phyloP scores from a whole-genome alignment of 2,113 vertebrate genomes.

The Malaclemys terrapin region DNA sequence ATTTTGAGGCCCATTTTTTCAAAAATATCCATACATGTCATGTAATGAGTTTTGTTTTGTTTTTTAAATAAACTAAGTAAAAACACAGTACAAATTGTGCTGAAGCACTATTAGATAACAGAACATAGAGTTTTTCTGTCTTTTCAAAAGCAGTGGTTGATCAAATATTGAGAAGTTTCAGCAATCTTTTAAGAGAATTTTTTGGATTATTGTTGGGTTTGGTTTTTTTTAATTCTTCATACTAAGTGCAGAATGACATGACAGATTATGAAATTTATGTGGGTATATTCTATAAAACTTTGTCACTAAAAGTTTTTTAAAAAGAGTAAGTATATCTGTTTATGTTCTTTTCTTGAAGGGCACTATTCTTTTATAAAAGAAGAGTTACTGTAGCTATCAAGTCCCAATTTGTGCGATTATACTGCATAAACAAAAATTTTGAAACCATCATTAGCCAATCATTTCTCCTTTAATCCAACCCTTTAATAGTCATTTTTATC shows the following conservation, averaged over 20 bases:
- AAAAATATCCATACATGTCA: background rate
- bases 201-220: background rate
- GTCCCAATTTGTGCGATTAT: background rate
- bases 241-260: background rate
- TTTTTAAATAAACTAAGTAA: background rate
- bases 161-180: background rate
- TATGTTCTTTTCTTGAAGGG: background rate
- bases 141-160: background rate
- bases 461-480: background rate
- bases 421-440: background rate
- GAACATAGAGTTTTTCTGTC: background rate
- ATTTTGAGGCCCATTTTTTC: background rate
- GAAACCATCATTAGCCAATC: background rate
- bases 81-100: background rate
- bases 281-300: background rate
- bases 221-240: background rate
- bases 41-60: background rate
- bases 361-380: background rate
- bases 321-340: background rate
- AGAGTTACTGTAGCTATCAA: background rate
- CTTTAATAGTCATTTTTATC: background rate
- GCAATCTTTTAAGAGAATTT: background rate
- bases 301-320: background rate
- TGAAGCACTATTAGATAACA: background rate
- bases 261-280: rapidly evolving